A percentile compares a stretch with the other conserved stretches of the same genome.
Conservation (phyloP, 2,113 vertebrate species). For the Rhinolophus ferrumequinum region DNA sequence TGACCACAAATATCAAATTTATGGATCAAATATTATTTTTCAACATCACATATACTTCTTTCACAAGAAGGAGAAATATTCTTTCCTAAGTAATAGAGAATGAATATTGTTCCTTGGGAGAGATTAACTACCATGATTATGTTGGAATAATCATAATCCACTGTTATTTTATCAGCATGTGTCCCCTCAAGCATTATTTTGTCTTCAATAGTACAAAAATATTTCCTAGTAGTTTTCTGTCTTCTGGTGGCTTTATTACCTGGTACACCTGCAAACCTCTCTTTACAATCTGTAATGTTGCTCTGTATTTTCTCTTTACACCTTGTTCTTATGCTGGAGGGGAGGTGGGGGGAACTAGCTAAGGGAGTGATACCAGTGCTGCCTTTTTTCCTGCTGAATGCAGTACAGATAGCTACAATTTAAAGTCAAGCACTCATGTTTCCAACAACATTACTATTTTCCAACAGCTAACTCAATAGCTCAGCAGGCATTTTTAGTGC, state of each 20-base stretch:
- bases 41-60: not conserved
- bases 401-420: not conserved
- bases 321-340: not conserved
- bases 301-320: conserved; percentile 38
- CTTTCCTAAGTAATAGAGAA: not conserved
- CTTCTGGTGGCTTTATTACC: not conserved
- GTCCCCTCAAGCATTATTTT: not conserved
- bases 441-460: conserved; percentile 29
- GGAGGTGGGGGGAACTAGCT: no score
- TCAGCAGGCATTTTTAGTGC: conserved; percentile 41
- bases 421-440: not conserved
- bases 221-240: not conserved
- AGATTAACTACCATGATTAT: not conserved
- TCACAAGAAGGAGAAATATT: not conserved
- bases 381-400: not conserved
- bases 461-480: conserved; percentile 33
- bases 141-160: conserved; percentile 31
- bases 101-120: not conserved
- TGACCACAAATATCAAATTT: not conserved
- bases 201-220: not conserved
- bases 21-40: not conserved
- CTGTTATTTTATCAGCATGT: not conserved
- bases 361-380: not conserved
- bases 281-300: not conserved
- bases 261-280: not conserved